Conservation (phyloP, 2,113 vertebrate species). For the Edolisoma coerulescens region DNA sequence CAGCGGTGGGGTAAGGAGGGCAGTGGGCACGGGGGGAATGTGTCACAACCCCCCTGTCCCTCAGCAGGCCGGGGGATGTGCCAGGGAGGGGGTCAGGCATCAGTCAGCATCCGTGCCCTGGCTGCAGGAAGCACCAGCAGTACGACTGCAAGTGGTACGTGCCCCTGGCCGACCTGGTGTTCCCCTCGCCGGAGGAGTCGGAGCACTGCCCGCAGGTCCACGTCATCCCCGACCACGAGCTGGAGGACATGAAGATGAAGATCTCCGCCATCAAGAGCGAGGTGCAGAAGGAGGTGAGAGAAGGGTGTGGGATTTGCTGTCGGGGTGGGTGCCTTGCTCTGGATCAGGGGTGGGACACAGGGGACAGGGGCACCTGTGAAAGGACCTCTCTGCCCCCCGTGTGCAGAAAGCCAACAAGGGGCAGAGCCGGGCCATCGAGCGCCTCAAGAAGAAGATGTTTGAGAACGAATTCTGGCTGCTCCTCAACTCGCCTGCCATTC, state of each 20-base stretch:
- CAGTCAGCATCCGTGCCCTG: fast-evolving
- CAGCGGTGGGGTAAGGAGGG: constrained; percentile 82
- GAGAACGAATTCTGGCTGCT: constrained; percentile 97
- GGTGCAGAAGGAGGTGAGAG: constrained; percentile 93
- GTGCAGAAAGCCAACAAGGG: constrained; percentile 91
- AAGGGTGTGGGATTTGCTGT: neutral
- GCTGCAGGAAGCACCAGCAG: constrained; percentile 87
- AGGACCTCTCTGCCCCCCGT: neutral
- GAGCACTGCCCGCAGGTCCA: constrained; percentile 90
- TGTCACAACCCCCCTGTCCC: neutral
- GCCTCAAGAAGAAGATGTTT: constrained; percentile 98
- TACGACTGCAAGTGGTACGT: constrained; percentile 99
- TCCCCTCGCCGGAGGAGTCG: constrained; percentile 89
- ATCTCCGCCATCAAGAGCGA: constrained; percentile 94
- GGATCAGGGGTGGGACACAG: fast-evolving
- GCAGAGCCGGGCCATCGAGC: constrained; percentile 89
- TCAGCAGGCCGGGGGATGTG: fast-evolving
- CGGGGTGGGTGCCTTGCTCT: neutral
- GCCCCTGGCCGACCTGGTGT: constrained; percentile 91
- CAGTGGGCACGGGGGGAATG: fast-evolving
- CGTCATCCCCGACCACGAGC: constrained; percentile 90
- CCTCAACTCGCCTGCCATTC: constrained; percentile 91
- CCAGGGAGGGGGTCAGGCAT: neutral
- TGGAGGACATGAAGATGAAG: constrained; percentile 98
- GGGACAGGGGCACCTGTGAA: fast-evolving